Evolutionary conservation across 2,888 invertebrate species (phyloP), one percentile per base, ranked within the genome.

Genomic region (Eubasilissa splendida): DNA sequence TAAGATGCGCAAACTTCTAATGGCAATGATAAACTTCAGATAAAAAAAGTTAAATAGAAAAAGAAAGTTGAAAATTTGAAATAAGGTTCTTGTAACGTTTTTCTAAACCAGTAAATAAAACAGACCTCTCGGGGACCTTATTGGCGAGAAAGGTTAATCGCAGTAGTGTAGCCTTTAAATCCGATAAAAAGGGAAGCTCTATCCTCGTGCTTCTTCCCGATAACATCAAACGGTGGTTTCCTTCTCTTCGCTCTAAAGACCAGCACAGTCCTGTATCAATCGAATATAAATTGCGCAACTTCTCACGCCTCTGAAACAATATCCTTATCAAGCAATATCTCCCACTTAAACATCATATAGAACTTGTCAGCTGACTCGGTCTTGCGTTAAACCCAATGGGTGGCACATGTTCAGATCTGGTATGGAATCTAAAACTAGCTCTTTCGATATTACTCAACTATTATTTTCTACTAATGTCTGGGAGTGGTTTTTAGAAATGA

Each of bases 231-330:
- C n/a, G 14, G n/a, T 50, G 4, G 10, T 66, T 12, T 66, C 50
- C 42, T 33, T 42, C 42, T n/a, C 66, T 66, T 33, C 42, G 31
- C 33, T 12, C 50, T 50, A 52, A 66, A 66, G 50, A 8, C 66
- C 12, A 14, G 9, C 52, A 42, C 68, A 12, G 50, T 66, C 52
- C 10, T 22, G 42, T 52, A 31, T n/a, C 68, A 68, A 50, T 68
- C 33, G 42, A 10, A 12, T 52, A 52, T 68, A 68, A 68, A 68
- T 68, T 68, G 68, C 68, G 33, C 12, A 50, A n/a, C 12, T 50
- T 68, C 68, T 68, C 68, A 68, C 68, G 68, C 68, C 68, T 12
- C 12, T n/a, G 31, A 11, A 68, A 42, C 52, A 52, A 10, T n/a
- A 14, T 50, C 50, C 66, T 66, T 66, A 68, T 52, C 68, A 9